phyloP scores from a whole-genome alignment of 1,140 invertebrate species.

The Drosophila dunni region DNA sequence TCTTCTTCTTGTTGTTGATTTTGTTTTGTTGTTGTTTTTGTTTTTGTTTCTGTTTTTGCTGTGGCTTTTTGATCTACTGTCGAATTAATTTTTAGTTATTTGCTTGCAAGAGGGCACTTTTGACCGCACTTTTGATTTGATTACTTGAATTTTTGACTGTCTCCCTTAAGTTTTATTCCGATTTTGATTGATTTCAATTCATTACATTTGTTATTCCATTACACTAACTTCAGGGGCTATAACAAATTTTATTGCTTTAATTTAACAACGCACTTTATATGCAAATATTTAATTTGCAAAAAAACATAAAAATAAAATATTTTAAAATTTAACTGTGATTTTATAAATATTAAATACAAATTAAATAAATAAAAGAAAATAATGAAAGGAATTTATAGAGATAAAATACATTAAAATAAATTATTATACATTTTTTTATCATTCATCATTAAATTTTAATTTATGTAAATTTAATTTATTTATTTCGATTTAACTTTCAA shows the following conservation, averaged over 20 bases:
- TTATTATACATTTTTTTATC: too few relatives aligned
- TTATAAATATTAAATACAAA: not conserved
- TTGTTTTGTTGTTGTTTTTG: conserved; percentile 7
- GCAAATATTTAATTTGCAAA: too few relatives aligned
- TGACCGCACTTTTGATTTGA: conserved; percentile 27
- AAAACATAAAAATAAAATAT: too few relatives aligned
- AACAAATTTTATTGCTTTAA: too few relatives aligned
- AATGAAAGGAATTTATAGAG: too few relatives aligned
- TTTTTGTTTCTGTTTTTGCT: conserved; percentile 3
- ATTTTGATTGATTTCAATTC: conserved; percentile 43
- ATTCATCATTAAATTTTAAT: too few relatives aligned
- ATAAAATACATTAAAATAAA: too few relatives aligned
- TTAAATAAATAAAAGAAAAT: not conserved
- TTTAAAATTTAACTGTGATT: not conserved
- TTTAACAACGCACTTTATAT: too few relatives aligned
- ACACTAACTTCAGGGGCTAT: too few relatives aligned
- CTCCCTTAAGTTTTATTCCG: not conserved
- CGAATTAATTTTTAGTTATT: conserved; percentile 71
- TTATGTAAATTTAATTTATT: too few relatives aligned
- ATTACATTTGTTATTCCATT: conserved; percentile 13
- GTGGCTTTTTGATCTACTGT: conserved; percentile 26
- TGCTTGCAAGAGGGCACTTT: conserved; percentile 50
- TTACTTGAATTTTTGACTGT: conserved; percentile 5
- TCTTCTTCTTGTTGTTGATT: conserved; percentile 12
- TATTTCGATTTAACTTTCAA: too few relatives aligned